These are phyloP conservation scores for Cheilosia vulpina DNA, from an alignment of 2,888 invertebrate genomes.

Conservation along the genomic window DNA sequence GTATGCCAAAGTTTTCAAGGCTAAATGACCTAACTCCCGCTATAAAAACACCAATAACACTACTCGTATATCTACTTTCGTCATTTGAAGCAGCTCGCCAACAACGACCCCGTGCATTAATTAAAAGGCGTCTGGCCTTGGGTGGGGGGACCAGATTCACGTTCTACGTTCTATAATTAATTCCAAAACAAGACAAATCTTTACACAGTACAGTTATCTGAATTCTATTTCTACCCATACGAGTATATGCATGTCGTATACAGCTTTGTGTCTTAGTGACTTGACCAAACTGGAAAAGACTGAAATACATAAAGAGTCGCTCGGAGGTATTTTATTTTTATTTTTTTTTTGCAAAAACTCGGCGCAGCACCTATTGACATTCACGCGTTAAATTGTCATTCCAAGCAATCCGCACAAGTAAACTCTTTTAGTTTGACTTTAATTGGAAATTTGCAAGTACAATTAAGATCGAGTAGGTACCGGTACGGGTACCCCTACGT, in stretches of 20 bases:
- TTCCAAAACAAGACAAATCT: conserved; percentile 9
- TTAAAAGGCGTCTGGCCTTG: conserved; percentile 8
- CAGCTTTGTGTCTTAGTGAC: conserved; percentile 27
- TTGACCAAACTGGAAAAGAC: conserved; percentile 45
- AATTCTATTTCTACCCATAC: conserved; percentile 5
- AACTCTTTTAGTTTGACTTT: conserved; percentile 47
- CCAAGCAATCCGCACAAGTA: conserved; percentile 47
- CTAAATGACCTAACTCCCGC: conserved; percentile 21
- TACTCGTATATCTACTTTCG: background rate
- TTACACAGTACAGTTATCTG: conserved; percentile 8
- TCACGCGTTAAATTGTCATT: conserved; percentile 44
- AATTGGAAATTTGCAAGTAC: conserved; percentile 20
- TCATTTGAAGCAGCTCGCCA: background rate
- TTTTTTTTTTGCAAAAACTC: background rate
- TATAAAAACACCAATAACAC: background rate
- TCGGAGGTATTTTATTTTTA: background rate
- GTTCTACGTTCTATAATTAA: conserved; percentile 25
- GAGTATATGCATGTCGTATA: background rate
- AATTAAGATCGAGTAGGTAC: background rate
- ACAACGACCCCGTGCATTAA: background rate
- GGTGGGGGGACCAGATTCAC: conserved; percentile 1
- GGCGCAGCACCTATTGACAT: conserved; percentile 27
- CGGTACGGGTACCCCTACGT: background rate
- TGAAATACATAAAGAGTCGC: background rate
- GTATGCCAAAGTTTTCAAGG: conserved; percentile 27